These are phyloP conservation scores for Lepidurus arcticus DNA, from an alignment of 1,140 invertebrate species.

Conservation along the genomic window DNA sequence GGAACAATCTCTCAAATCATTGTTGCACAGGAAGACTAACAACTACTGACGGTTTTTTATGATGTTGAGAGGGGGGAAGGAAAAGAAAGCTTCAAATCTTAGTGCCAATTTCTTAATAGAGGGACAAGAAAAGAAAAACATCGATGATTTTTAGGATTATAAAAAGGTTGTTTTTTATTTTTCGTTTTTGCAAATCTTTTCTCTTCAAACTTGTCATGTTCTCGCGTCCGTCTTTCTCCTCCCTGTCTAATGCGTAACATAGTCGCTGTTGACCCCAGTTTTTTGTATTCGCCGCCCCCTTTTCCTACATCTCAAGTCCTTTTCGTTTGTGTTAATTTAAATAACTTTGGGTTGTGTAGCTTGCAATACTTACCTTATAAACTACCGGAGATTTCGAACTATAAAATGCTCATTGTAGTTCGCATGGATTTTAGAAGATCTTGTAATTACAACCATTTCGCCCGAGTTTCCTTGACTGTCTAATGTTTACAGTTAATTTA, in stretches of 20 bases:
- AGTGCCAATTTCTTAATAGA: conserved; percentile 14
- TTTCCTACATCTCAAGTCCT: not conserved
- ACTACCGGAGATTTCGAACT: not conserved
- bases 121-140: not conserved
- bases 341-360: conserved; percentile 1
- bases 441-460: conserved; percentile 19
- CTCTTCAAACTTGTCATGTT: not conserved
- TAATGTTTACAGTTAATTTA: too few relatives aligned
- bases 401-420: conserved; percentile 12
- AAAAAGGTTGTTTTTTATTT: not conserved
- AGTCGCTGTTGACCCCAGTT: conserved; percentile 3
- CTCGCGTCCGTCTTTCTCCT: not conserved
- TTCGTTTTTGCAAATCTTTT: not conserved
- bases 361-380: conserved; percentile 1
- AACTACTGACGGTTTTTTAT: not conserved
- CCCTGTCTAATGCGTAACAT: not conserved
- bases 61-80: not conserved
- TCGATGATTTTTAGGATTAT: not conserved
- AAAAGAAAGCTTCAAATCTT: conserved; percentile 8
- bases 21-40: not conserved
- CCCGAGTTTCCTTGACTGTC: not conserved
- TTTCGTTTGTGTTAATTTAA: conserved; percentile 10
- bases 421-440: conserved; percentile 11
- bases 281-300: not conserved
- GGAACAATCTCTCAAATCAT: conserved; percentile 46